A percentile compares a stretch with the other conserved stretches of the same genome.
Conservation (phyloP, 1,140 invertebrate genomes). For the Drosophila lacteicornis region DNA sequence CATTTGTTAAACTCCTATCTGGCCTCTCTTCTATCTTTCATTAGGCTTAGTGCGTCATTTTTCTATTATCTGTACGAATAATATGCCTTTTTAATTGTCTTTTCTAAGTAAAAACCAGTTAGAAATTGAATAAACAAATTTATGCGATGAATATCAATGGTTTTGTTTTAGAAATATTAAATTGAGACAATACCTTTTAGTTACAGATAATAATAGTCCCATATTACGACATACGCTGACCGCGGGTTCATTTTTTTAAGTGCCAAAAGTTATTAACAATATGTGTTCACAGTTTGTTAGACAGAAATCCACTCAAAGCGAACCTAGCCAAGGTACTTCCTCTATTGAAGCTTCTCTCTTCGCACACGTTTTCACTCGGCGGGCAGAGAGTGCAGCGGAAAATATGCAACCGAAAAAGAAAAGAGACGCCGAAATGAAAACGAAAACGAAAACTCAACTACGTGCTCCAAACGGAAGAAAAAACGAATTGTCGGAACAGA, state of each 20-base stretch:
- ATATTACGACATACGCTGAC: neutral
- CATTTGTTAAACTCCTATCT: conserved; percentile 13
- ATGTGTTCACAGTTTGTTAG: conserved; percentile 10
- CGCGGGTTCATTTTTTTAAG: neutral
- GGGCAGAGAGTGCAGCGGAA: conserved; percentile 22
- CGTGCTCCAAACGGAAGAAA: conserved; percentile 51
- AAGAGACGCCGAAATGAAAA: conserved; percentile 35
- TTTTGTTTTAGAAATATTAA: neutral
- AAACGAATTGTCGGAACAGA: conserved; percentile 32
- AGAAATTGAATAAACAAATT: conserved; percentile 78
- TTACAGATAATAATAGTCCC: neutral
- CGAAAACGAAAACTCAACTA: conserved; percentile 44
- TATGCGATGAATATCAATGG: conserved; percentile 43
- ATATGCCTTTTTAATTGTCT: conserved; percentile 63
- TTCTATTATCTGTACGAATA: conserved; percentile 58
- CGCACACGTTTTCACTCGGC: conserved; percentile 66
- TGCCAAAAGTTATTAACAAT: conserved; percentile 6
- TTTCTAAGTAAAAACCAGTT: conserved; percentile 66
- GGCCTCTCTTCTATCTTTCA: conserved; percentile 55
- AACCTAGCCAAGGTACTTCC: conserved; percentile 52
- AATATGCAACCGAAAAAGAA: conserved; percentile 31
- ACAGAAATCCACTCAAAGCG: neutral
- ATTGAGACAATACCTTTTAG: too few species aligned
- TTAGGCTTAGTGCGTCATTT: conserved; percentile 57
- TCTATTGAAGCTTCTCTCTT: conserved; percentile 39